Evolutionary conservation across 2,888 invertebrate genomes (phyloP), one percentile per base, ranked within the genome.

Genomic region (Laothoe populi): DNA sequence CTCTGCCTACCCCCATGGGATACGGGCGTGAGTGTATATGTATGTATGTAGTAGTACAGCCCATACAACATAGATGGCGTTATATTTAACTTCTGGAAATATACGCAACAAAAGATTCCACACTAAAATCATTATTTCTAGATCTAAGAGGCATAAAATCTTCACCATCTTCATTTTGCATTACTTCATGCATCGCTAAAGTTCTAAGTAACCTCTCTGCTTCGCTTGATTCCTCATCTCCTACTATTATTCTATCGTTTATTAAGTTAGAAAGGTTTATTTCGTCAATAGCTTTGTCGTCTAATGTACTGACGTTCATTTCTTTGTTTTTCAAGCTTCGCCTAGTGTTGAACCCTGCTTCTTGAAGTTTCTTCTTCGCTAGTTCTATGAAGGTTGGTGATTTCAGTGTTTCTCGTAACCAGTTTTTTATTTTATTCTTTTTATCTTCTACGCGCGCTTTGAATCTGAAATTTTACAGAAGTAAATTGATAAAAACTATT

Each of bases 361-460:
- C 86, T 11, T 63, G 70, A 0, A 92, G 73, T 65, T 91, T 91
- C 60, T 82, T 88, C 63, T 90, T 91, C 0, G 91, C 92, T 11
- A 90, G 66, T 69, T 86, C 74, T 59, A 92, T 78, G 67, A 92
- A 92, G 0, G 79, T 78, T 0, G 88, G 84, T 0, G 92, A 91
- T 63, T 84, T 83, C 0, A 92, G 66, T 0, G 89, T 90, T 1
- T 90, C 87, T 0, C 90, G 79, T 0, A 92, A 79, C 92, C 92
- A 92, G 3, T 71, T 77, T 63, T 90, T 92, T 19, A 92, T 90
- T 81, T 86, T 89, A 67, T 85, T 88, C 64, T 90, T 90, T 64
- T 91, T 91, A 57, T 88, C 84, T 77, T 90, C 90, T 0, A 92
- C 88, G 21, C 86, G 73, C 0, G 86, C 82, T 75, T 91, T 90